Evolutionary conservation across 2,113 vertebrate genomes (phyloP).

Genomic region (Procapra przewalskii): DNA sequence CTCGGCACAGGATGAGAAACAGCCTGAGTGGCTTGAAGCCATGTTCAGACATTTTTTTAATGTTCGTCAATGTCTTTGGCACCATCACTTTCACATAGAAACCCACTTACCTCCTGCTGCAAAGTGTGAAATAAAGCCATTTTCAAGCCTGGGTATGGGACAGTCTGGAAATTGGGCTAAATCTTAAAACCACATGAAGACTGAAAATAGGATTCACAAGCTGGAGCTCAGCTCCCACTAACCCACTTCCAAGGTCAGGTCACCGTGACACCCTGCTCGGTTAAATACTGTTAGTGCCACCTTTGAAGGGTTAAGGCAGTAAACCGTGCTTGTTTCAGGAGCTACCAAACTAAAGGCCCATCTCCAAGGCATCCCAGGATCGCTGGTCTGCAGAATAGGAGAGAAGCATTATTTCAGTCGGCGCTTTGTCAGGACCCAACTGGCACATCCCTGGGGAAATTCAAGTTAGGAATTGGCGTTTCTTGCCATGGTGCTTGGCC

Average conservation of each 20-base stretch:
- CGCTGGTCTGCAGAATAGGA: neutral
- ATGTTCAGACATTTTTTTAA: constrained; percentile 68
- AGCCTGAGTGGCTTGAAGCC: constrained; percentile 64
- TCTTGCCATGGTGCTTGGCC: neutral
- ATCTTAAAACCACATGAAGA: constrained; percentile 54
- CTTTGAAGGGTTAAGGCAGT: neutral
- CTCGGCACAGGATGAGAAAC: constrained; percentile 29
- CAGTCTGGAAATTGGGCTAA: constrained; percentile 61
- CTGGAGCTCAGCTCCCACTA: neutral
- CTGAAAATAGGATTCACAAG: constrained; percentile 41
- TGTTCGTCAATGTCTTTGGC: constrained; percentile 66
- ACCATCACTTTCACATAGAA: constrained; percentile 60
- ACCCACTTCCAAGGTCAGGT: neutral
- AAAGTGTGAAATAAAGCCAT: constrained; percentile 61
- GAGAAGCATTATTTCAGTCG: neutral
- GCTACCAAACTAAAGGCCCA: neutral
- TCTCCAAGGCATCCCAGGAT: neutral
- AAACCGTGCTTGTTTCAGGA: neutral
- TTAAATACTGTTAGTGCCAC: neutral
- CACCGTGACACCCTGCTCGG: neutral
- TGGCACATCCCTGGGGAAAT: neutral
- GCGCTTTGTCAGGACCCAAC: neutral
- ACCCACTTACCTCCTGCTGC: constrained; percentile 58
- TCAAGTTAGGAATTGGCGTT: neutral
- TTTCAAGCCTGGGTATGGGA: constrained; percentile 51